phyloP scores from a whole-genome alignment of 2,888 invertebrate genomes.

The Cenopis cana region DNA sequence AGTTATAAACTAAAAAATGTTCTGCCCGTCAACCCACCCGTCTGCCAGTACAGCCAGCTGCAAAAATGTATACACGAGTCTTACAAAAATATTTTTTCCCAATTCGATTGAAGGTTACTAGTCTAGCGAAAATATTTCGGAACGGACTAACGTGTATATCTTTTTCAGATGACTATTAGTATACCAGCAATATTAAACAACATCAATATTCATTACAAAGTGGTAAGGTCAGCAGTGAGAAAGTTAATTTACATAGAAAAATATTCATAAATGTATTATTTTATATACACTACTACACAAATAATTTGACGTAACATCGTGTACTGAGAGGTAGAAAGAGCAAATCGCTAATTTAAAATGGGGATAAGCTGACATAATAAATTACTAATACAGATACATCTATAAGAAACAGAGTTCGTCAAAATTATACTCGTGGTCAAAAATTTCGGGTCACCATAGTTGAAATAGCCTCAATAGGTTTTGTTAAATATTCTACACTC shows the following conservation, averaged over 20 bases:
- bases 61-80: no score
- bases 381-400: background rate
- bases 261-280: background rate
- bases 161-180: no score
- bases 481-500: no score
- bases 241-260: constrained; percentile 8
- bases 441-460: no score
- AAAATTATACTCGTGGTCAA: no score
- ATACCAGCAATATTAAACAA: background rate
- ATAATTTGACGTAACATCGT: background rate
- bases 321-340: background rate
- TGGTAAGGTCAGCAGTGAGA: background rate
- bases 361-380: background rate
- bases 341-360: background rate
- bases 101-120: no score
- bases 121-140: no score
- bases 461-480: no score
- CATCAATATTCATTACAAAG: background rate
- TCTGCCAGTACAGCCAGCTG: background rate
- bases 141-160: no score
- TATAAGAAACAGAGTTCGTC: background rate
- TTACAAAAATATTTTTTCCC: no score
- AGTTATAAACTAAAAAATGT: background rate
- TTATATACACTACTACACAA: constrained; percentile 2
- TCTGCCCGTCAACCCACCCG: background rate